Evolutionary conservation across 1,140 invertebrate species (phyloP).

Genomic region (Papilio xuthus): DNA sequence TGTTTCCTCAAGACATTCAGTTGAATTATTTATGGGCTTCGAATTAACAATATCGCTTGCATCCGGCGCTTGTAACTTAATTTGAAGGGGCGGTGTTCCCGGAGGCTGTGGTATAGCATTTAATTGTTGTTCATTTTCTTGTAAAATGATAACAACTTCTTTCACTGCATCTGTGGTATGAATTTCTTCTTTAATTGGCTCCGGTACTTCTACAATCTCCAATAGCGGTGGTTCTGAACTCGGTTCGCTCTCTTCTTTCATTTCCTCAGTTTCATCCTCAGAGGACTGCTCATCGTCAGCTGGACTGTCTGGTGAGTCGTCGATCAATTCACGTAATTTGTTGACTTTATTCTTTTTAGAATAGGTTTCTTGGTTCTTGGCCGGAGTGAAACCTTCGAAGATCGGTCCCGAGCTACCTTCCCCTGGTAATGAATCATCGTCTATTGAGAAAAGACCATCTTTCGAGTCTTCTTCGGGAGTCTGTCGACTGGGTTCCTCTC

Average conservation of each 20-base stretch:
- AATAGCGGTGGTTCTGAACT: constrained; percentile 49
- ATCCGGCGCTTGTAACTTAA: constrained; percentile 53
- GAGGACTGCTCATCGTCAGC: constrained; percentile 82
- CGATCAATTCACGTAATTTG: constrained; percentile 78
- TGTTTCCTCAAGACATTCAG: constrained; percentile 42
- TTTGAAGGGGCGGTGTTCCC: constrained; percentile 59
- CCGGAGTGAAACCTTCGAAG: constrained; percentile 80
- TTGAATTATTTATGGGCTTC: constrained; percentile 35
- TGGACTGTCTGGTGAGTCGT: constrained; percentile 79
- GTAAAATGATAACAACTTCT: constrained; percentile 47
- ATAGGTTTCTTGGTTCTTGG: constrained; percentile 81
- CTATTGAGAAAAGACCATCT: constrained; percentile 82
- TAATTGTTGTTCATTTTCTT: constrained; percentile 49
- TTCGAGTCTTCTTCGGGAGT: constrained; percentile 82
- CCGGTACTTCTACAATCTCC: constrained; percentile 54
- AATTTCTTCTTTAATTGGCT: constrained; percentile 51
- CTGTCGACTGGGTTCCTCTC: constrained; percentile 55
- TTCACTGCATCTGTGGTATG: constrained; percentile 46
- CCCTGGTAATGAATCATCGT: constrained; percentile 82
- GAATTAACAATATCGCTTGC: constrained; percentile 24
- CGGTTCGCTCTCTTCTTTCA: constrained; percentile 54
- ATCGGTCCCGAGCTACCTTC: constrained; percentile 76
- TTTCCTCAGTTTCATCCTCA: constrained; percentile 82
- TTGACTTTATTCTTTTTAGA: constrained; percentile 80
- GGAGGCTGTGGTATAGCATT: constrained; percentile 60